Conservation (phyloP, 2,113 vertebrate species). For the Dasypus novemcinctus region DNA sequence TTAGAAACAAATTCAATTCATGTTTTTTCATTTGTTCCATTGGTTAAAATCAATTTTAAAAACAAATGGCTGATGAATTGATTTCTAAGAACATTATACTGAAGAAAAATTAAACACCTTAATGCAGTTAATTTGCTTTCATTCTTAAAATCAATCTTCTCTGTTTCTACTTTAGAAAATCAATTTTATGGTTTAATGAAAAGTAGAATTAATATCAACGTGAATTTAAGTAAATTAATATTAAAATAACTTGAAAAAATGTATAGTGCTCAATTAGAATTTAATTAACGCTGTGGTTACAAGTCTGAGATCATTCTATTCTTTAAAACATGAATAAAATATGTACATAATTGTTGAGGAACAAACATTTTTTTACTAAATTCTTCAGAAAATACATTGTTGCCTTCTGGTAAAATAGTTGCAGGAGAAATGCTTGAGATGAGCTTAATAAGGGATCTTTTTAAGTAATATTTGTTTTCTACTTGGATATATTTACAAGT, state of each 20-base stretch:
- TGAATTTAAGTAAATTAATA: conserved; percentile 18
- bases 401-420: neutral
- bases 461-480: neutral
- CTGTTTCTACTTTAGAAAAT: neutral
- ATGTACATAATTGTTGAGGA: neutral
- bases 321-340: neutral
- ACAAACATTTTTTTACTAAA: neutral
- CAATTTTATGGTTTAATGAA: neutral
- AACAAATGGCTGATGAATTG: neutral
- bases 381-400: neutral
- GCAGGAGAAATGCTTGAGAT: neutral
- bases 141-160: neutral
- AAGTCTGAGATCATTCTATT: neutral
- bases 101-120: conserved; percentile 6
- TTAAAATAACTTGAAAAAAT: neutral
- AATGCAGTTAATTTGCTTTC: neutral
- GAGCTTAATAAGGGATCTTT: neutral
- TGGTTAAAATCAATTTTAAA: neutral
- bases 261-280: neutral
- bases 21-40: neutral
- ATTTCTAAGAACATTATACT: neutral
- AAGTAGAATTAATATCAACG: neutral
- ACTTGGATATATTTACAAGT: neutral
- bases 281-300: neutral
- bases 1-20: neutral